Base-by-base conservation (phyloP, 53 echinoderm and acorn worm species). In the Apostichopus leukothele region DNA sequence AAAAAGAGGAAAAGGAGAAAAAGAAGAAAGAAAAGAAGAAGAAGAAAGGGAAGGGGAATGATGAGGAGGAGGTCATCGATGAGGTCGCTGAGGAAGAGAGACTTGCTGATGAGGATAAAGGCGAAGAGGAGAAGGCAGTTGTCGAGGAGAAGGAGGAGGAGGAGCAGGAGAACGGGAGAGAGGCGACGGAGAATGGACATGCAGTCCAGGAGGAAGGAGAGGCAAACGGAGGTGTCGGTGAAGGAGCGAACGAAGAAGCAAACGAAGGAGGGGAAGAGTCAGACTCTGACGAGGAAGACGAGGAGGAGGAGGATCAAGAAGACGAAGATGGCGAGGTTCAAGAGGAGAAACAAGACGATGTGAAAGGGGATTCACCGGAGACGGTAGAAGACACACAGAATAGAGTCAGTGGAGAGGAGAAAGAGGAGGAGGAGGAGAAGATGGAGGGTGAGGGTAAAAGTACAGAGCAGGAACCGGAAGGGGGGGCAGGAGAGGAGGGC, bases 1-100 rank as follows among this genome's bases (percentile, higher is more conserved):
- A 52, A 53, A 51, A 76, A 20, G 55, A 88, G 68, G 55, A 75
- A 71, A 51, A 75, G 18, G 76, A 22, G 9, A 76, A 88, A 25
- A 60, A 88, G 57, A 75, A 53, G 88, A 75, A 75, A 10, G 18
- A 88, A 76, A 75, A 91, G 66, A 68, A 91, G n/a, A 84, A 93
- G 61, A 90, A 91, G 68, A 86, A 88, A 68, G 51, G 52, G 26
- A 76, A 90, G 63, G 52, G 60, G 13, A 68, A n/a, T 19, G 83
- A 52, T 68, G 92, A 92, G 20, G 92, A 75, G 60, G 63, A 22
- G 53, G 83, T 52, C 5, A 87, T 52, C 20, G 88, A 73, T 6
- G 75, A 50, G 1, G 85, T 67, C 63, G 51, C 74, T 7, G 59
- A 67, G 73, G 90, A 92, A 54, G 90, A 90, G 73, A 27, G 9